Evolutionary conservation across 2,113 vertebrate genomes (phyloP).

Genomic region (Hoplias malabaricus): DNA sequence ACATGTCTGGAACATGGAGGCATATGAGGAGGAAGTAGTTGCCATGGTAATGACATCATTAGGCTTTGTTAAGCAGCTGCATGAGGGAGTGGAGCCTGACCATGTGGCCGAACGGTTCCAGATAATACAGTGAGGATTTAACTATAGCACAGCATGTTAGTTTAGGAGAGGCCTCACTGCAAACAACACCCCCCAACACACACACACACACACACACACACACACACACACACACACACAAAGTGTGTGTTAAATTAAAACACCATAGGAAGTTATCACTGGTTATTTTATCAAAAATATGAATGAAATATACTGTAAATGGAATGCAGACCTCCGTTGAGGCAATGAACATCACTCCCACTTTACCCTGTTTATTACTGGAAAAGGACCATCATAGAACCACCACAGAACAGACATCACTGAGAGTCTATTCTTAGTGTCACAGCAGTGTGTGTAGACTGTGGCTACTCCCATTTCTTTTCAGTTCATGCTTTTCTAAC

Average conservation of each 20-base stretch:
- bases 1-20: neutral
- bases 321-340: no score
- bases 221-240: neutral
- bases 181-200: neutral
- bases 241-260: neutral
- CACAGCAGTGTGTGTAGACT: no score
- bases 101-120: neutral
- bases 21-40: neutral
- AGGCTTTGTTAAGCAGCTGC: constrained; percentile 3
- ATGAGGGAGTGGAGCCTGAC: neutral
- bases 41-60: constrained; percentile 12
- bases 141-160: neutral
- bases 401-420: no score
- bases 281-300: no score
- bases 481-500: no score
- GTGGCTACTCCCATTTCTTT: no score
- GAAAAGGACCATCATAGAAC: no score
- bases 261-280: neutral
- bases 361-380: no score
- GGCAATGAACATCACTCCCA: no score
- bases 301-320: no score
- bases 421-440: no score
- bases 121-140: neutral
- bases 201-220: neutral
- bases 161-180: neutral